A percentile compares a stretch with the other conserved stretches of the same genome.
These are phyloP conservation scores for Ephestia elutella DNA, from an alignment of 1,140 invertebrate genomes.

Conservation along the genomic window DNA sequence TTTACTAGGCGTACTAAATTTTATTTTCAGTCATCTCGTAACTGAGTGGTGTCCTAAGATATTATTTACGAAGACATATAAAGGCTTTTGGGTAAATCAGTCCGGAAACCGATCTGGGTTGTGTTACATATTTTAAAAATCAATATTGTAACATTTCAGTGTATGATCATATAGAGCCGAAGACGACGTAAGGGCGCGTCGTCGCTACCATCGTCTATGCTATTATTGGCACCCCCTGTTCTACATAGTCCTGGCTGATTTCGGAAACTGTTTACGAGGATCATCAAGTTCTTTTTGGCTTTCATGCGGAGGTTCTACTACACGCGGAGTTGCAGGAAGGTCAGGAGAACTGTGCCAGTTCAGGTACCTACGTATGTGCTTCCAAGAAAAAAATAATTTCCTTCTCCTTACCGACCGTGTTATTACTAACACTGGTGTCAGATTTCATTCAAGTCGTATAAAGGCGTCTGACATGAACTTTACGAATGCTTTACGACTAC, in stretches of 20 bases:
- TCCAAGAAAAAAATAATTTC: no score
- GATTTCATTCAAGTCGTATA: no score
- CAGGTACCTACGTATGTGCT: constrained; percentile 76
- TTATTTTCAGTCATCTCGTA: no score
- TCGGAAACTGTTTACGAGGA: constrained; percentile 93
- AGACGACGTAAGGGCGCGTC: constrained; percentile 86
- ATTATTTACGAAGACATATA: constrained; percentile 1
- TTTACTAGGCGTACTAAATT: no score
- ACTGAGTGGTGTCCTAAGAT: neutral
- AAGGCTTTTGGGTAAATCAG: neutral
- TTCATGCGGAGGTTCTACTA: constrained; percentile 90
- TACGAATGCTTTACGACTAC: no score
- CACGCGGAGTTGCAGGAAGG: constrained; percentile 87
- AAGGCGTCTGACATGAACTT: no score
- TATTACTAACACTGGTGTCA: no score
- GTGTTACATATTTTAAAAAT: neutral
- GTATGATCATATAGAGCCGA: constrained; percentile 94
- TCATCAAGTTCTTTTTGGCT: constrained; percentile 95
- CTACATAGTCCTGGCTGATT: constrained; percentile 92
- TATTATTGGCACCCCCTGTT: constrained; percentile 96
- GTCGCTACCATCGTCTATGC: constrained; percentile 96
- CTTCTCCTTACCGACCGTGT: no score
- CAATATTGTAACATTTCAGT: constrained; percentile 82
- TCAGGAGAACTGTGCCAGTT: constrained; percentile 82
- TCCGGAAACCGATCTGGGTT: neutral